Evolutionary conservation across 2,888 invertebrate species (phyloP), one percentile per base, ranked within the genome.

Genomic region (Hemicrepidius hirtus): DNA sequence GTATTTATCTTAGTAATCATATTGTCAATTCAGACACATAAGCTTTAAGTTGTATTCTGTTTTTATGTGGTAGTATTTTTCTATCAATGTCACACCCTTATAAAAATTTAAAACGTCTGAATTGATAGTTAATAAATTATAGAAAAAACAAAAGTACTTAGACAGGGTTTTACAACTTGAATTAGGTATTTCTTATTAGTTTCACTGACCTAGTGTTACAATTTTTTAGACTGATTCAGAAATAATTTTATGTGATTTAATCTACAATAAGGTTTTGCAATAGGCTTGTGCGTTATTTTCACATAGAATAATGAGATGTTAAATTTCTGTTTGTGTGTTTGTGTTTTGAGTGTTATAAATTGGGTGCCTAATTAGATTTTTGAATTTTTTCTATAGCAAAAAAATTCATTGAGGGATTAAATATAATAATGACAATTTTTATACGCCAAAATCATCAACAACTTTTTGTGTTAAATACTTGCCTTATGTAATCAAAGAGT

Each of bases 141-240:
- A 50, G 37, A 24, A 24, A 24, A 2, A 20, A 57, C n/a, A 50
- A 40, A 57, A 10, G 57, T 70, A 70, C 70, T 70, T 64, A 70
- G 46, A 63, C 69, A 70, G 64, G 69, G 50, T 70, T 60, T 63
- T 64, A 13, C 32, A 35, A 44, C 53, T 53, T 55, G 44, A 59
- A 65, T 57, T 57, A 32, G 32, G 32, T 32, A 37, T 37, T 28
- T 49, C 18, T 57, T n/a, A n/a, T n/a, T 57, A 57, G 32, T 59
- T 57, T 68, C 35, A 68, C 10, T 59, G 59, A 21, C 2, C 37
- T 60, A 68, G 44, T 18, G 46, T 49, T 37, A 37, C 44, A 12
- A 59, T 60, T 59, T 60, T 64, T 64, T 70, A 64, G 70, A 70
- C 70, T 70, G 70, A 70, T 65, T 64, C 41, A 41, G 32, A 62